phyloP scores from a whole-genome alignment of 23 tunicate genomes.

The Oikopleura dioica region DNA sequence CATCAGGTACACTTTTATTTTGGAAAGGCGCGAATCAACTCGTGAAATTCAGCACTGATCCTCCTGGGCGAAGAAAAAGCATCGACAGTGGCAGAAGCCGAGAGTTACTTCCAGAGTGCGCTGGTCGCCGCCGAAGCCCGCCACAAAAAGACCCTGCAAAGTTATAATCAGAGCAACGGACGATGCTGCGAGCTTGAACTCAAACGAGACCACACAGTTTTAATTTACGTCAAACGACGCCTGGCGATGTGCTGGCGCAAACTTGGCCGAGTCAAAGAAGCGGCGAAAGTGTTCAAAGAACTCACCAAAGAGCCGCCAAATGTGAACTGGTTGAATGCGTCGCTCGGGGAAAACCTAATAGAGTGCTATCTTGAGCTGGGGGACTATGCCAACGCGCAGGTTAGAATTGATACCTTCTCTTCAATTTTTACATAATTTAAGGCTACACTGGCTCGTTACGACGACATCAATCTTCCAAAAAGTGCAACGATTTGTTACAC shows the following conservation, averaged over 20 bases:
- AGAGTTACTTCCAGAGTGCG: constrained; percentile 33
- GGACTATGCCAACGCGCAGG: constrained; percentile 81
- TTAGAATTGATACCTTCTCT: constrained; percentile 24
- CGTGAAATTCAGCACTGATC: background rate
- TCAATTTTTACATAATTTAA: background rate
- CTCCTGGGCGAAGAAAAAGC: constrained; percentile 70
- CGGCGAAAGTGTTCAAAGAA: constrained; percentile 75
- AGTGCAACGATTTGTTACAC: constrained; percentile 91
- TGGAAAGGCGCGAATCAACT: too few species aligned
- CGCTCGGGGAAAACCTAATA: constrained; percentile 33
- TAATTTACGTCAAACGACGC: constrained; percentile 54
- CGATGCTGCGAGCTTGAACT: constrained; percentile 28
- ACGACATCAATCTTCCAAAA: constrained; percentile 70
- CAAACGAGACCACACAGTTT: constrained; percentile 47
- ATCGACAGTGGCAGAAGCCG: constrained; percentile 50
- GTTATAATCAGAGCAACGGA: constrained; percentile 37
- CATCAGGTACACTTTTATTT: too few species aligned
- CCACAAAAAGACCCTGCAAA: constrained; percentile 28
- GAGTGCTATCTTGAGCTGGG: constrained; percentile 53
- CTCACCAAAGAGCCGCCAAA: constrained; percentile 18
- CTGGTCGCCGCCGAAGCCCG: constrained; percentile 34
- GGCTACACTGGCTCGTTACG: constrained; percentile 12
- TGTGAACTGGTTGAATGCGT: constrained; percentile 11
- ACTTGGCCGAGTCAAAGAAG: constrained; percentile 53
- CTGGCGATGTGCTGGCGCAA: constrained; percentile 69